These are phyloP conservation scores for Ceratoteleas bidentatus DNA, from an alignment of 1,140 invertebrate species.

Conservation along the genomic window DNA sequence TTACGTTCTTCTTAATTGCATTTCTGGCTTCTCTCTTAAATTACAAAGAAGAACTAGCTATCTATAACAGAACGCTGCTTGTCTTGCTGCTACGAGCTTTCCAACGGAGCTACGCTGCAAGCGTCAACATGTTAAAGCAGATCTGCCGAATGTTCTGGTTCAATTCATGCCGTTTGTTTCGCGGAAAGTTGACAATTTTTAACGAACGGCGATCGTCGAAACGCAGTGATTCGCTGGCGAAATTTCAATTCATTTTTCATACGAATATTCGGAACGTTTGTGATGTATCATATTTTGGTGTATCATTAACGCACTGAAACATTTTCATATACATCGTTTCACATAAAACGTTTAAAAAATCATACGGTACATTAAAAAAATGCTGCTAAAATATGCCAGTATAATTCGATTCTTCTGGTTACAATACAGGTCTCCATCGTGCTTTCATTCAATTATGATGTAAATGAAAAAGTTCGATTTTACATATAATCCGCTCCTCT, in stretches of 20 bases:
- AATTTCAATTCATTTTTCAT: too few relatives aligned
- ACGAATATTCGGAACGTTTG: too few relatives aligned
- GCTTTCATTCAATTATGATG: slow-evolving; percentile 2
- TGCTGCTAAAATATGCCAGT: too few relatives aligned
- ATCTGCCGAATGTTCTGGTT: slow-evolving; percentile 38
- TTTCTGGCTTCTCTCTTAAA: slow-evolving; percentile 61
- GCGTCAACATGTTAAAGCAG: slow-evolving; percentile 66
- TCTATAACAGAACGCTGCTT: slow-evolving; percentile 62
- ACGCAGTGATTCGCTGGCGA: too few relatives aligned
- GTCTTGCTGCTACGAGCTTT: slow-evolving; percentile 58
- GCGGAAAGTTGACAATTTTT: too few relatives aligned
- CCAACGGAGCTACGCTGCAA: slow-evolving; percentile 63
- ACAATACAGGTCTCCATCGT: not conserved
- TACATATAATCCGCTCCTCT: not conserved
- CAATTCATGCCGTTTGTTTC: too few relatives aligned
- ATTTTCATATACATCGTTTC: too few relatives aligned
- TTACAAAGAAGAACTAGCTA: slow-evolving; percentile 58
- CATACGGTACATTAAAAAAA: too few relatives aligned
- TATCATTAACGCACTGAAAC: too few relatives aligned
- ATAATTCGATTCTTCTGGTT: not conserved
- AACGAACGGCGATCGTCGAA: too few relatives aligned
- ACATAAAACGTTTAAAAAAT: too few relatives aligned
- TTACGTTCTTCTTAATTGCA: slow-evolving; percentile 63
- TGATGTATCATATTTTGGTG: too few relatives aligned
- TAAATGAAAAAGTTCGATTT: slow-evolving; percentile 4